phyloP scores from a whole-genome alignment of 2,797 vertebrate genomes.

The Hydrophis major region DNA sequence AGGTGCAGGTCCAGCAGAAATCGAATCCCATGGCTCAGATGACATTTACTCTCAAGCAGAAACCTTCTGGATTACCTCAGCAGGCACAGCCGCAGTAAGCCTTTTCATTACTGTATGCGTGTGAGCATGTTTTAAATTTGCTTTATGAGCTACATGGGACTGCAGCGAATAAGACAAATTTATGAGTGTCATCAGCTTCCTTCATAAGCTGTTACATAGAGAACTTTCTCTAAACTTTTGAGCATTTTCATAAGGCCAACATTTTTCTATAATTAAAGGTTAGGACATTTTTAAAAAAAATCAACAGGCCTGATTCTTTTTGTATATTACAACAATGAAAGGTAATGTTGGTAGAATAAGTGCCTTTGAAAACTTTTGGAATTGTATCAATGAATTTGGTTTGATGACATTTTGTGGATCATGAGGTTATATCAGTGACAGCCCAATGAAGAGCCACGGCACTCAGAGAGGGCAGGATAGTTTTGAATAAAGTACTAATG shows the following conservation, averaged over 20 bases:
- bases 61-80: slow-evolving; percentile 78
- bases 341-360: not conserved
- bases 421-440: not conserved
- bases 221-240: not conserved
- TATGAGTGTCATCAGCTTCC: not conserved
- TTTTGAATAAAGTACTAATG: not conserved
- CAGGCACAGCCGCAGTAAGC: slow-evolving; percentile 92
- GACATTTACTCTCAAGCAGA: slow-evolving; percentile 88
- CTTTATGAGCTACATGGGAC: not conserved
- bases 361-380: not conserved
- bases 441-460: too few species aligned
- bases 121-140: not conserved
- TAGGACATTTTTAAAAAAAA: not conserved
- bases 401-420: not conserved
- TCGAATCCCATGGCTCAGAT: slow-evolving; percentile 80
- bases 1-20: slow-evolving; percentile 70
- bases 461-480: not conserved
- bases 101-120: not conserved
- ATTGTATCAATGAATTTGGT: not conserved
- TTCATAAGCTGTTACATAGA: not conserved
- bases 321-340: not conserved
- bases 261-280: not conserved
- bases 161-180: slow-evolving; percentile 22
- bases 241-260: not conserved
- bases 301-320: not conserved